Evolutionary conservation across 2,113 vertebrate species (phyloP), one percentile per base, ranked within the genome.

Genomic region (Saguinus imperator): DNA sequence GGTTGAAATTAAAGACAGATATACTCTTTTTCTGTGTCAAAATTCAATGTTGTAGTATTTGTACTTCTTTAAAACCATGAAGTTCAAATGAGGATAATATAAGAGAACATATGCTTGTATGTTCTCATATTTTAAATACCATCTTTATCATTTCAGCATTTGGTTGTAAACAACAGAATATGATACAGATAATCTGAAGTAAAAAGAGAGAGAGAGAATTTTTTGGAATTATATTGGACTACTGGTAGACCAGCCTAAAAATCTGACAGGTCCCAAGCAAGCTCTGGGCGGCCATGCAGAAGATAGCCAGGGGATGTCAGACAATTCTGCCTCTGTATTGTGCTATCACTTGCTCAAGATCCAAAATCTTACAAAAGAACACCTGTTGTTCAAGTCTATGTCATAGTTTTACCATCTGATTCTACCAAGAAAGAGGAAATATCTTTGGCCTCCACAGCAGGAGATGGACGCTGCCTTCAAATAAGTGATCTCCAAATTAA

Each of bases 1-100:
- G 80, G 72, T 61, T 92, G 77, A 90, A 95, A 86, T 94, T 97
- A 85, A 94, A 86, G 81, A 66, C 40, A 93, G 40, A 85, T 94
- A 76, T 94, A 35, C 27, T 97, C 40, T 84, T 89, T 97, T 55
- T 57, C 20, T 50, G 29, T 32, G 81, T 82, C 57, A 89, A 61
- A 96, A 94, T 84, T 84, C 27, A 35, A 81, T 48, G 80, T 80
- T 64, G 11, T 77, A 64, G 3, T n/a, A 43, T 73, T 80, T 85
- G 1, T 9, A n/a, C 14, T 79, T 76, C 88, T 95, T 95, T 72
- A 66, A 32, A 82, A 76, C 37, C 55, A 66, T 48, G 10, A 13
- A 6, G 29, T 68, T 61, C 93, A 29, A 77, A n/a, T 29, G 29
- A 95, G 3, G 4, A 43, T 92, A 61, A 50, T 66, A 7, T 75